Evolutionary conservation across 2,113 vertebrate genomes (phyloP).

Genomic region (Odocoileus hemionus): DNA sequence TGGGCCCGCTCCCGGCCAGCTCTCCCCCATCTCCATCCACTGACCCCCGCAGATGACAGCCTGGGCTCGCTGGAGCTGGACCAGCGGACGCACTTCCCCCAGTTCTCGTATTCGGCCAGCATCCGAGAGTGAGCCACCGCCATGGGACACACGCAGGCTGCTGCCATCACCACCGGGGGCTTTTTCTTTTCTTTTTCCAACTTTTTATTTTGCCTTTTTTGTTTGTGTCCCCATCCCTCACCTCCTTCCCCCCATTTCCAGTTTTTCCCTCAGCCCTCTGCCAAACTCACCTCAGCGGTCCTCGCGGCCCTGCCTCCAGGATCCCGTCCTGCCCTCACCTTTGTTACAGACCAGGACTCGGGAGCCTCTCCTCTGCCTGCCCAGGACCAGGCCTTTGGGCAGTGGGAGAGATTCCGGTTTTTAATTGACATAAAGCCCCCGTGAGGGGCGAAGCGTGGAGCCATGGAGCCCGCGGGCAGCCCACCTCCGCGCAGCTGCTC

Average conservation of each 20-base stretch:
- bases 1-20: rapidly evolving
- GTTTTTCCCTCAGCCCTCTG: conserved; percentile 16
- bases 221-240: conserved; percentile 42
- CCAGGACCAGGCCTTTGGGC: not conserved
- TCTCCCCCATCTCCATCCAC: not conserved
- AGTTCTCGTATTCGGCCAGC: conserved; percentile 96
- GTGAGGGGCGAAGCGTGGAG: not conserved
- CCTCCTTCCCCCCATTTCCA: not conserved
- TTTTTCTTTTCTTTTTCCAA: not conserved
- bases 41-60: conserved; percentile 85
- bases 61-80: conserved; percentile 88
- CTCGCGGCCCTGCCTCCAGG: not conserved
- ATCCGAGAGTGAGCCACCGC: conserved; percentile 86
- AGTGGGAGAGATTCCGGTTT: not conserved
- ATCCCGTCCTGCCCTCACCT: not conserved
- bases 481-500: not conserved
- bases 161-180: not conserved
- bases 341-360: not conserved
- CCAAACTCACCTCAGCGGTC: not conserved
- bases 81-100: conserved; percentile 93
- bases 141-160: not conserved
- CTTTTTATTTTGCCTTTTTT: conserved; percentile 46
- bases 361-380: not conserved
- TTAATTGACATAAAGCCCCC: not conserved
- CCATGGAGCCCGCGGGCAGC: rapidly evolving